Base-by-base conservation (phyloP, 2,797 vertebrate genomes). In the Ateles fusciceps region DNA sequence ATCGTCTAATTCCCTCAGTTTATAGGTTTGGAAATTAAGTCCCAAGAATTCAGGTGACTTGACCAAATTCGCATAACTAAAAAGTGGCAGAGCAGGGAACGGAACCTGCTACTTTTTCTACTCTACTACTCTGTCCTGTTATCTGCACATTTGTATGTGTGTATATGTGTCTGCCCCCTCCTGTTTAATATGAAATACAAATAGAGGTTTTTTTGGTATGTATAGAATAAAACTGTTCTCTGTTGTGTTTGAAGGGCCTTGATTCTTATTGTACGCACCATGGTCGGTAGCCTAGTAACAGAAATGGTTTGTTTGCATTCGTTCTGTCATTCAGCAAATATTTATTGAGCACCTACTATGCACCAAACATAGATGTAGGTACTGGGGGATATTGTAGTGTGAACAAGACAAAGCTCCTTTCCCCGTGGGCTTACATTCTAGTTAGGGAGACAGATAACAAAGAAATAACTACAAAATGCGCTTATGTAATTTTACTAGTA, bases 21-120 rank as follows among this genome's bases (percentile, higher is more conserved):
- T 95, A 86, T 95, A 75, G 44, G 72, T 92, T 96, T 94, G 46
- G 81, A 97, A 97, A 89, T 57, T 92, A 26, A 95, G 74, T 39
- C 68, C 39, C 64, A 83, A 72, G 81, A 95, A 95, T 85, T 97
- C 79, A 91, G 71, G 50, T 92, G 85, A 89, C 61, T 85, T 96
- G 26, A 50, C 46, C 91, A 95, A 94, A 96, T 91, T 93, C 46
- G 86, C 28, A 48, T 83, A 85, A 90, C 81, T 96, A 33, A 93
- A 81, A 91, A 89, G 22, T 91, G 36, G 42, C 55, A 91, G 80
- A 91, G 42, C n/a, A 85, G 88, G 46, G 26, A 96, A 61, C 61
- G 89, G 33, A 95, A 64, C 36, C 59, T 21, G 28, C 83, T 90
- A 0, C 88, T 85, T 90, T 92, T 76, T 79, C 39, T 8, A 11